Conservation (phyloP, 1,140 invertebrate genomes). For the Charaxes varanes region DNA sequence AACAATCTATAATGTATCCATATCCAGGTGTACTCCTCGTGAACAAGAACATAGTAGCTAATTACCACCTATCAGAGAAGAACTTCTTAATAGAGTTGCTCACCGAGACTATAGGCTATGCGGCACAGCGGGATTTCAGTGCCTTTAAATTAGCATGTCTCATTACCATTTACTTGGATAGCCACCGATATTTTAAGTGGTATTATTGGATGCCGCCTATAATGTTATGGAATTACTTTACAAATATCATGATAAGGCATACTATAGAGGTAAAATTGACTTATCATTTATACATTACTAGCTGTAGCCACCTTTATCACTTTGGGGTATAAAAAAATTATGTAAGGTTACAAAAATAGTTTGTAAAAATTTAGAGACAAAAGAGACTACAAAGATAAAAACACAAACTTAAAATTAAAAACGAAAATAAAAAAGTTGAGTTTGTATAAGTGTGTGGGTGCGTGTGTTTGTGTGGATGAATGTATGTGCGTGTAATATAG, state of each 20-base stretch:
- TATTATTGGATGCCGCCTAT: conserved; percentile 48
- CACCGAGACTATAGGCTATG: conserved; percentile 43
- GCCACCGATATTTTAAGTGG: conserved; percentile 54
- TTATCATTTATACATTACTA: too few relatives aligned
- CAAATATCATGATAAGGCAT: conserved; percentile 54
- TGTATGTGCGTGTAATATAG: too few relatives aligned
- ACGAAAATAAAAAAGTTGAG: too few relatives aligned
- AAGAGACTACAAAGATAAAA: too few relatives aligned
- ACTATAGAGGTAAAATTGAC: conserved; percentile 57
- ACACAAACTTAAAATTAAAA: too few relatives aligned
- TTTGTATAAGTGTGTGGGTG: too few relatives aligned
- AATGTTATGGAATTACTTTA: conserved; percentile 49
- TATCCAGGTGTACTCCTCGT: conserved; percentile 38
- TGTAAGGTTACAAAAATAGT: too few relatives aligned
- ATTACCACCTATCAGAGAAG: conserved; percentile 45
- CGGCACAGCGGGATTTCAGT: conserved; percentile 42
- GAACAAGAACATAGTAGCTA: conserved; percentile 37
- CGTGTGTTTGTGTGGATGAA: too few relatives aligned
- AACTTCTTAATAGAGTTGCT: conserved; percentile 40
- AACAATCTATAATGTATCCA: not conserved
- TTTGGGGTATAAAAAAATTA: too few relatives aligned
- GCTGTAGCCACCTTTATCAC: too few relatives aligned
- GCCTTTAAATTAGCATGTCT: conserved; percentile 41
- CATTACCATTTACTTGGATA: conserved; percentile 40
- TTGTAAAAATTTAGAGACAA: too few relatives aligned